These are phyloP conservation scores for Montipora cactus DNA, from an alignment of 64 coral and sea anemone species.

Conservation along the genomic window DNA sequence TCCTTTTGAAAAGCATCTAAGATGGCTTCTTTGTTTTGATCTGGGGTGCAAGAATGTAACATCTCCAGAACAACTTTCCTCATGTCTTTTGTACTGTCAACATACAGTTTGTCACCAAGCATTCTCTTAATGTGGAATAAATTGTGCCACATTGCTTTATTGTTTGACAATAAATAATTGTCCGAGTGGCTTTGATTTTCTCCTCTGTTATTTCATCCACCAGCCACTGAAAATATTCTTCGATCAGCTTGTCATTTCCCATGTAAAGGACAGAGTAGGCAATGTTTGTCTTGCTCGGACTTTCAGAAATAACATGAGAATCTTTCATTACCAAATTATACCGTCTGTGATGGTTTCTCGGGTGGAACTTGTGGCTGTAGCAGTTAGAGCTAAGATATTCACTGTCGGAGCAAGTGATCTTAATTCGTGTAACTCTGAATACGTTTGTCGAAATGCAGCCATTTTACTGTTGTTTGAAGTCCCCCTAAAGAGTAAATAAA, in stretches of 20 bases:
- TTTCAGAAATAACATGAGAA: conserved; percentile 50
- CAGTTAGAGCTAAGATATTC: conserved; percentile 33
- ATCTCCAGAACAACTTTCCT: conserved; percentile 49
- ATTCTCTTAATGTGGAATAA: conserved; percentile 69
- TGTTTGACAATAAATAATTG: conserved; percentile 37
- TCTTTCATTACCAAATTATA: conserved; percentile 34
- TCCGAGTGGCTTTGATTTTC: conserved; percentile 30
- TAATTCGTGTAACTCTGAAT: conserved; percentile 56
- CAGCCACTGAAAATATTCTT: background rate
- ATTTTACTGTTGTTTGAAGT: conserved; percentile 3
- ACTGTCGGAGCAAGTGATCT: conserved; percentile 44
- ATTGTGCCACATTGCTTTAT: conserved; percentile 68
- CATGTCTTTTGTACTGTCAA: background rate
- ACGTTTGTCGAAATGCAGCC: conserved; percentile 53
- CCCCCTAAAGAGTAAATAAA: too few species aligned
- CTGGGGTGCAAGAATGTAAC: conserved; percentile 38
- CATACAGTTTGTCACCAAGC: conserved; percentile 53
- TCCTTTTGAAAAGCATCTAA: conserved; percentile 9
- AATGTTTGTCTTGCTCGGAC: conserved; percentile 19
- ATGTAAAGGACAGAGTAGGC: background rate
- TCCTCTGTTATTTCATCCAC: conserved; percentile 27
- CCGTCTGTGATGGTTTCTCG: conserved; percentile 2
- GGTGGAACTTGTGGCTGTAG: background rate
- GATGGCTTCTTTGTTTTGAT: conserved; percentile 22
- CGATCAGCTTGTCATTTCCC: background rate